Percentiles rank a stretch among this genome's conserved stretches.
Conservation (phyloP, 2,797 vertebrate species). For the Danio jaintianensis region DNA sequence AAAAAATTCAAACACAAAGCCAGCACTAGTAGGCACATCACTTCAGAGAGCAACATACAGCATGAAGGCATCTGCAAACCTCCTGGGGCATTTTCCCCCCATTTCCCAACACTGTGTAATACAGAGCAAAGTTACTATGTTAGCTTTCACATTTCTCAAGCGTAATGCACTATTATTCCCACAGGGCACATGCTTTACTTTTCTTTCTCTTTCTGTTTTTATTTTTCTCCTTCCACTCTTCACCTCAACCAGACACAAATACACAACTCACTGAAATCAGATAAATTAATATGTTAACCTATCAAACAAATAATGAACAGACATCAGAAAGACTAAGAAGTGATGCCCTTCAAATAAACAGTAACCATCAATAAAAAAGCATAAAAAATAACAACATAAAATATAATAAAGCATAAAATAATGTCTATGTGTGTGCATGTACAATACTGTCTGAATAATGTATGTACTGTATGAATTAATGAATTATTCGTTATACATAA, state of each 20-base stretch:
- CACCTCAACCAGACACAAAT: neutral
- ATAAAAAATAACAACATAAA: neutral
- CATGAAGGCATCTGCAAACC: slow-evolving; percentile 28
- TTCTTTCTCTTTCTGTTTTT: neutral
- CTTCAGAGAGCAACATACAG: slow-evolving; percentile 45
- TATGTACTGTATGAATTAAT: no score
- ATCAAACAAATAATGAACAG: neutral
- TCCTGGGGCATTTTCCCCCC: slow-evolving; percentile 30
- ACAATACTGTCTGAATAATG: no score
- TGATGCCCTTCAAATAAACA: neutral
- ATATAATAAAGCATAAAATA: slow-evolving; percentile 24
- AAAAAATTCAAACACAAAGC: neutral
- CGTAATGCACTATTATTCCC: slow-evolving; percentile 10
- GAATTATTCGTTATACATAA: no score
- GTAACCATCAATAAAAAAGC: neutral
- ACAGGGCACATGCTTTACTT: neutral
- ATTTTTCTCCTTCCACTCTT: slow-evolving; percentile 7
- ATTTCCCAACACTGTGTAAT: slow-evolving; percentile 15
- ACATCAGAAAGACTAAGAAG: neutral
- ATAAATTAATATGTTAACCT: slow-evolving; percentile 1
- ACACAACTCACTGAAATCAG: neutral
- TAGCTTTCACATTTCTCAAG: slow-evolving; percentile 40
- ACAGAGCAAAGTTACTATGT: slow-evolving; percentile 44
- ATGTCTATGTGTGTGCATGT: no score
- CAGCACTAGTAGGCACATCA: slow-evolving; percentile 20